Conservation (phyloP, 2,888 invertebrate genomes). For the Sphaerophoria rueppellii region DNA sequence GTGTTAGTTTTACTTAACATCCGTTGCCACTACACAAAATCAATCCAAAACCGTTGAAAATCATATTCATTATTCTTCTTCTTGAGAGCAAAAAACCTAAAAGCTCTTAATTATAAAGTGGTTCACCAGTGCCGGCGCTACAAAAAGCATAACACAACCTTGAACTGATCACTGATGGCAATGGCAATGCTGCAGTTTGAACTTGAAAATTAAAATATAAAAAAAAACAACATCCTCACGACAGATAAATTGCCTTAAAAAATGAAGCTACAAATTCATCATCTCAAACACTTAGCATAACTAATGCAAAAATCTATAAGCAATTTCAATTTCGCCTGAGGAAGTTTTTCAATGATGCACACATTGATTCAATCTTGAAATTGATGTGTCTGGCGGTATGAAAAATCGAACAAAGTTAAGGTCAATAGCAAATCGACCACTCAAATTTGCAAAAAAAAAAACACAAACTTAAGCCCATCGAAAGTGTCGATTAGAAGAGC, state of each 20-base stretch:
- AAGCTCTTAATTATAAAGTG: neutral
- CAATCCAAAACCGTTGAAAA: neutral
- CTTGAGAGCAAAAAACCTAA: constrained; percentile 1
- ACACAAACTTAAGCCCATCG: constrained; percentile 33
- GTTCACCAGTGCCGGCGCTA: neutral
- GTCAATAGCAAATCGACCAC: constrained; percentile 52
- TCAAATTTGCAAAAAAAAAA: constrained; percentile 41
- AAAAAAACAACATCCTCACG: constrained; percentile 16
- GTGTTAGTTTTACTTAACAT: no score
- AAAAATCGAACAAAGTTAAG: constrained; percentile 33
- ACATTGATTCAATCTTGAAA: neutral
- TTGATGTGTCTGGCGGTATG: constrained; percentile 9
- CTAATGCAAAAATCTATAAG: constrained; percentile 17
- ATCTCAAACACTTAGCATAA: constrained; percentile 25
- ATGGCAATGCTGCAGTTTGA: constrained; percentile 37
- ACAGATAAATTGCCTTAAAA: constrained; percentile 27
- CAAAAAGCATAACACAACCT: neutral
- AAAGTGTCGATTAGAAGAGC: constrained; percentile 6
- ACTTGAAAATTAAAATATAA: constrained; percentile 20
- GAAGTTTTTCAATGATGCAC: constrained; percentile 23
- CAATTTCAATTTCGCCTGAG: constrained; percentile 45
- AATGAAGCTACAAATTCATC: constrained; percentile 18
- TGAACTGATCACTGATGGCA: constrained; percentile 2
- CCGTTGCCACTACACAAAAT: neutral
- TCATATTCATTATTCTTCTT: constrained; percentile 17